Evolutionary conservation across 2,888 invertebrate species (phyloP).

Genomic region (Stenodera caucasica): DNA sequence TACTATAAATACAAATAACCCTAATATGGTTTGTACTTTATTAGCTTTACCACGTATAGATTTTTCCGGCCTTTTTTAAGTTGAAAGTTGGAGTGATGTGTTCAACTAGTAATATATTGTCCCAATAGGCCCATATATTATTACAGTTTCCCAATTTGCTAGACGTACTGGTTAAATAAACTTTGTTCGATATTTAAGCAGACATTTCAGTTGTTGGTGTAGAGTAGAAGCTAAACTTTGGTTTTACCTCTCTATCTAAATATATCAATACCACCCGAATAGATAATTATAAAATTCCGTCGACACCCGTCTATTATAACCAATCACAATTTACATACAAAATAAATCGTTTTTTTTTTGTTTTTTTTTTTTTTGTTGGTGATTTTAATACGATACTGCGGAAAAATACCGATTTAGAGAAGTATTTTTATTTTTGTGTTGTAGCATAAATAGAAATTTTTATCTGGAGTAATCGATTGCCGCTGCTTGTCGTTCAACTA

Average conservation of each 20-base stretch:
- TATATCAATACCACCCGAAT: too few relatives aligned
- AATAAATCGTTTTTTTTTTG: too few relatives aligned
- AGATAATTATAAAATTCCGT: too few relatives aligned
- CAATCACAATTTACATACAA: too few relatives aligned
- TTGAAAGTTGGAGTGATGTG: neutral
- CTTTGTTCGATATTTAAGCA: neutral
- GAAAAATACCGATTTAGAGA: too few relatives aligned
- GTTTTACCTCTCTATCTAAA: neutral
- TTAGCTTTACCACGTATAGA: neutral
- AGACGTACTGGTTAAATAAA: neutral
- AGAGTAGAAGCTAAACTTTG: neutral
- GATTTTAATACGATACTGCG: too few relatives aligned
- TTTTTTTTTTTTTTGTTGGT: too few relatives aligned
- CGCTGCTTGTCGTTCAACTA: neutral
- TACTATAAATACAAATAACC: too few relatives aligned
- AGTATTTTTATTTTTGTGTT: too few relatives aligned
- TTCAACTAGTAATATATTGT: neutral
- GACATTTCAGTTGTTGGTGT: neutral
- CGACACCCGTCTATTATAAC: too few relatives aligned
- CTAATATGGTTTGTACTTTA: neutral
- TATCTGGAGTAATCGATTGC: too few relatives aligned
- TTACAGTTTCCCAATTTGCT: neutral
- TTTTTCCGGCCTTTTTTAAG: neutral
- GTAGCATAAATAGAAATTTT: too few relatives aligned
- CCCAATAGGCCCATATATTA: neutral